Evolutionary conservation across 2,113 vertebrate genomes (phyloP).

Genomic region (Scophthalmus maximus): DNA sequence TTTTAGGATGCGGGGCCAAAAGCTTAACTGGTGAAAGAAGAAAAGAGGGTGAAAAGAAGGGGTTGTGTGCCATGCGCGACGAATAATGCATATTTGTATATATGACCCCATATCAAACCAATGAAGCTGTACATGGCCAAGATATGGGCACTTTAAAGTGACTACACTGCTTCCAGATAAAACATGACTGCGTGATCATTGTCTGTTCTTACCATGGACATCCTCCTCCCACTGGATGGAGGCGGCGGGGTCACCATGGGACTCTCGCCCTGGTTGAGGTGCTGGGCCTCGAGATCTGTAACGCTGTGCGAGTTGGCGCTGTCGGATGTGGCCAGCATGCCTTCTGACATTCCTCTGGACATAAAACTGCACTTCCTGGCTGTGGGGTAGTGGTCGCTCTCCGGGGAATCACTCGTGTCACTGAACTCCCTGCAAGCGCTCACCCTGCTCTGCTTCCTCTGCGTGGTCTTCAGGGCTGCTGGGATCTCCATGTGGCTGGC

Average conservation of each 20-base stretch:
- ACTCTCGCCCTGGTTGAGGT: conserved; percentile 76
- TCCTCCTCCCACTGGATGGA: conserved; percentile 82
- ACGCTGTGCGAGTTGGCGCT: conserved; percentile 79
- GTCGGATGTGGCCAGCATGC: conserved; percentile 77
- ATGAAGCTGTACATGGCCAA: too few relatives aligned
- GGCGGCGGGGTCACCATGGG: conserved; percentile 81
- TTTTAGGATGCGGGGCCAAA: too few relatives aligned
- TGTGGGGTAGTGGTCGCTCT: conserved; percentile 80
- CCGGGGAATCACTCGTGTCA: conserved; percentile 82
- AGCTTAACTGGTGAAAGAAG: too few relatives aligned
- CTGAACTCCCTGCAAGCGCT: conserved; percentile 82
- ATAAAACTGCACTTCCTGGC: conserved; percentile 88
- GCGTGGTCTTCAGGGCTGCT: conserved; percentile 62
- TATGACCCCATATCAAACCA: too few relatives aligned
- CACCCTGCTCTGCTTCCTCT: conserved; percentile 82
- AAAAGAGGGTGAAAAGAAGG: too few relatives aligned
- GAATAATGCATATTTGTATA: too few relatives aligned
- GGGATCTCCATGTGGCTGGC: conserved; percentile 79
- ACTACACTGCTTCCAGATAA: too few relatives aligned
- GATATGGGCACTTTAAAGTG: neutral
- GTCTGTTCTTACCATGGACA: conserved; percentile 89
- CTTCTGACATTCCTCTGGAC: conserved; percentile 86
- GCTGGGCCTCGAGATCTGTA: conserved; percentile 75
- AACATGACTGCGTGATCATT: neutral
- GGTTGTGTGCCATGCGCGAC: too few relatives aligned